These are phyloP conservation scores for Geotrupes spiniger DNA, from an alignment of 2,888 invertebrate species.

Conservation along the genomic window DNA sequence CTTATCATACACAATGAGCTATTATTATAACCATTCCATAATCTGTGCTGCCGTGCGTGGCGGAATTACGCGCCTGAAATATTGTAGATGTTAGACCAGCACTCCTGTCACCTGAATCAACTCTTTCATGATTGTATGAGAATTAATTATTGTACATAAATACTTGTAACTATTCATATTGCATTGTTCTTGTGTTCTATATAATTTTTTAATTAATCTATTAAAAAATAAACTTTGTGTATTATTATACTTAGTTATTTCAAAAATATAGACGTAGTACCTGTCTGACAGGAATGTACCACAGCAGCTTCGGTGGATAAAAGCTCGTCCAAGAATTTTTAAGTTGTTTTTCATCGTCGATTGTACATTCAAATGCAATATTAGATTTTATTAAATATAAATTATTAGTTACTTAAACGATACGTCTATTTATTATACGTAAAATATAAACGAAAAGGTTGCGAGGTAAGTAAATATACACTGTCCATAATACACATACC, in stretches of 20 bases:
- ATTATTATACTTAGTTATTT: conserved; percentile 44
- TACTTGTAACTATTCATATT: conserved; percentile 57
- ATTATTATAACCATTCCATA: not conserved
- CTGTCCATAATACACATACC: too few species aligned
- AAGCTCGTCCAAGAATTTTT: not conserved
- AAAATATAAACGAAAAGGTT: too few species aligned
- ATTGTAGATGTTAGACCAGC: conserved; percentile 42
- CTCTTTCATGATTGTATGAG: conserved; percentile 49
- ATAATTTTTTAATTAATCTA: conserved; percentile 54
- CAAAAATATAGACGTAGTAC: conserved; percentile 1
- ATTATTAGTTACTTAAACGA: conserved; percentile 1
- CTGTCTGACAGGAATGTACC: not conserved
- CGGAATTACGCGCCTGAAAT: not conserved
- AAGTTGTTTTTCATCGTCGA: not conserved
- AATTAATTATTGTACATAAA: conserved; percentile 52
- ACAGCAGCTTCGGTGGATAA: too few species aligned
- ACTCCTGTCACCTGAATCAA: conserved; percentile 48
- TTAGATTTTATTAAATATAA: conserved; percentile 7
- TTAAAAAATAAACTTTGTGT: conserved; percentile 56
- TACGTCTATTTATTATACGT: conserved; percentile 4
- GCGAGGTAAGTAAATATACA: too few species aligned
- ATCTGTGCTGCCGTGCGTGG: not conserved
- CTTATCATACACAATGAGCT: not conserved
- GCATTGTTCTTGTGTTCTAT: conserved; percentile 52
- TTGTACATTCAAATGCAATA: conserved; percentile 7